These are phyloP conservation scores for Opisthograptis luteolata DNA, from an alignment of 2,888 invertebrate species.

Conservation along the genomic window DNA sequence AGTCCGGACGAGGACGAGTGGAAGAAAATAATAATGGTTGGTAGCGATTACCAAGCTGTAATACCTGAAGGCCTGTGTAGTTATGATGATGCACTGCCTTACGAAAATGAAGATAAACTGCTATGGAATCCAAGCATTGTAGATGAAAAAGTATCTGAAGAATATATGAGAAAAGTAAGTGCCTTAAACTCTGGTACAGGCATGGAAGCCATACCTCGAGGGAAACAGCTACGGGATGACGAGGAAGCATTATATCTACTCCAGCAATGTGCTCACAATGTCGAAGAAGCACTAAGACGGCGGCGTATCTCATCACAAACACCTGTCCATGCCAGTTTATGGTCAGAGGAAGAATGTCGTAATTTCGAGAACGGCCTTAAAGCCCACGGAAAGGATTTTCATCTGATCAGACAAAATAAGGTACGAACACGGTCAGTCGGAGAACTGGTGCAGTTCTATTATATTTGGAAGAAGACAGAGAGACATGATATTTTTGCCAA, in stretches of 20 bases:
- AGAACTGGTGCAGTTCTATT: slow-evolving; percentile 98
- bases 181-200: slow-evolving; percentile 75
- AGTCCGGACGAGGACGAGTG: slow-evolving; percentile 94
- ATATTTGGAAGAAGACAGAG: slow-evolving; percentile 99
- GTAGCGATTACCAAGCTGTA: slow-evolving; percentile 95
- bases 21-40: slow-evolving; percentile 98
- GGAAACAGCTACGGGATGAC: slow-evolving; percentile 92
- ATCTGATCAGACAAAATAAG: slow-evolving; percentile 96
- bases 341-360: slow-evolving; percentile 98
- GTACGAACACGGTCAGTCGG: slow-evolving; percentile 97
- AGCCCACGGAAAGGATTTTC: slow-evolving; percentile 98
- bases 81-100: slow-evolving; percentile 97
- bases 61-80: slow-evolving; percentile 96
- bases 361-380: slow-evolving; percentile 98
- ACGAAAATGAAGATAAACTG: slow-evolving; percentile 97
- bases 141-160: slow-evolving; percentile 89
- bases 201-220: slow-evolving; percentile 86
- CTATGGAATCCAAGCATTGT: slow-evolving; percentile 95
- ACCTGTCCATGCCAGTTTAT: slow-evolving; percentile 90
- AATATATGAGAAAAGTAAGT: slow-evolving; percentile 88
- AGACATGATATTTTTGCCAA: slow-evolving; percentile 96
- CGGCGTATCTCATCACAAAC: slow-evolving; percentile 89
- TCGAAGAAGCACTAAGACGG: slow-evolving; percentile 95
- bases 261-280: slow-evolving; percentile 96
- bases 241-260: slow-evolving; percentile 95